Evolutionary conservation across 2,113 vertebrate genomes (phyloP), one percentile per base, ranked within the genome.

Genomic region (Ceratotherium simum): DNA sequence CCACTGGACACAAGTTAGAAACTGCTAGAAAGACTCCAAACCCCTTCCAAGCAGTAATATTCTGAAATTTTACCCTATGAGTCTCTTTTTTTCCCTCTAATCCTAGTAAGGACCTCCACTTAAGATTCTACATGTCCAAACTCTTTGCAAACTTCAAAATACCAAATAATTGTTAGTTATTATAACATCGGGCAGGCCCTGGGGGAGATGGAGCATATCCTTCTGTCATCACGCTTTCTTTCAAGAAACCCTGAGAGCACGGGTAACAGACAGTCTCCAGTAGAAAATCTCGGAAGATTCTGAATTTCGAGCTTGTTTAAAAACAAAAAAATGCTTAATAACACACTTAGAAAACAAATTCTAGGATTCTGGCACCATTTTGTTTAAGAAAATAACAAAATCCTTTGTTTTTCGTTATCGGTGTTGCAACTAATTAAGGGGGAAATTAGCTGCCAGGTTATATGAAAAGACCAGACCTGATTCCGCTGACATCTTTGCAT

Each of bases 381-480:
- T 72, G n/a, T 78, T 62, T 85, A 87, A 93, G 70, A 89, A 97
- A 97, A 96, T 76, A 96, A 69, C 62, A 73, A 93, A 95, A 92
- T 60, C 13, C 42, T 95, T 96, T 90, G 95, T 75, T 98, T 86
- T 95, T 65, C 9, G 0, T 94, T 90, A 93, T 86, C 10, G 20
- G 60, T 95, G 62, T 91, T 96, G 51, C 80, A 87, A 81, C 70
- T 73, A 96, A 97, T 95, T 96, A 95, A 83, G 83, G 90, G 94
- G 25, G 72, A 96, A 95, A 95, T 97, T 90, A 91, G 79, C 94
- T 96, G 95, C 82, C 93, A 72, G 93, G 6, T 97, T 97, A 51
- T 90, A 90, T 73, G 96, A 96, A 97, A 95, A 97, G 85, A 56
- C 29, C 33, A 91, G 91, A 48, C 70, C 62, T 81, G 60, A 76